Evolutionary conservation across 2,113 vertebrate genomes (phyloP).

Genomic region (Podiceps cristatus): DNA sequence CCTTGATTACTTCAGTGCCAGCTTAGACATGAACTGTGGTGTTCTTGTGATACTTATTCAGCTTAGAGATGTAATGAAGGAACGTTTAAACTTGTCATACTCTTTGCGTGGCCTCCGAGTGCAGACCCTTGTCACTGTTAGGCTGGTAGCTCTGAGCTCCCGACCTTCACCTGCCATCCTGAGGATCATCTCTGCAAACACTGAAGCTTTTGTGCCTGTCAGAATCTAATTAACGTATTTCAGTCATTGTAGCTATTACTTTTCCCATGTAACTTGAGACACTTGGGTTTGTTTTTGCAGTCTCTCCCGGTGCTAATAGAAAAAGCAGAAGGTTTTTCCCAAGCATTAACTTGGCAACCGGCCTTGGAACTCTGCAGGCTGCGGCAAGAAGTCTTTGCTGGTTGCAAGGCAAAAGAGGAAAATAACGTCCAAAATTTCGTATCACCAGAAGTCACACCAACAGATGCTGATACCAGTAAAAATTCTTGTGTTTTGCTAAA

Average conservation of each 20-base stretch:
- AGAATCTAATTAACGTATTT: not conserved
- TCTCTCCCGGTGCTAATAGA: slow-evolving; percentile 82
- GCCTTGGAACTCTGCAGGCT: slow-evolving; percentile 76
- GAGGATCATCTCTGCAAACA: not conserved
- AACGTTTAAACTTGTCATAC: not conserved
- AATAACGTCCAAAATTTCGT: not conserved
- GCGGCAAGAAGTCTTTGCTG: slow-evolving; percentile 77
- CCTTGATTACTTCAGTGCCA: not conserved
- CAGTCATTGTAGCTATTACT: not conserved
- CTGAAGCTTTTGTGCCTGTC: not conserved
- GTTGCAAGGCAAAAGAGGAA: slow-evolving; percentile 6
- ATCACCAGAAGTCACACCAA: slow-evolving; percentile 68
- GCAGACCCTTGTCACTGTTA: not conserved
- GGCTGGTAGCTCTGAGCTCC: not conserved
- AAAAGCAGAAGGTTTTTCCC: slow-evolving; percentile 85
- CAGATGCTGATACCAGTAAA: slow-evolving; percentile 12
- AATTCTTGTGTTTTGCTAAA: slow-evolving; percentile 43
- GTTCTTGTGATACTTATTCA: not conserved
- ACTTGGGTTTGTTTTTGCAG: slow-evolving; percentile 70
- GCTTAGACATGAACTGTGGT: not conserved
- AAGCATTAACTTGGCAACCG: slow-evolving; percentile 80
- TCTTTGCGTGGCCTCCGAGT: not conserved
- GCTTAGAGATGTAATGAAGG: not conserved
- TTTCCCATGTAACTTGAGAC: slow-evolving; percentile 1
- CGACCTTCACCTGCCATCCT: not conserved